phyloP scores from a whole-genome alignment of 2,888 invertebrate species.

The Creontiades dilutus region DNA sequence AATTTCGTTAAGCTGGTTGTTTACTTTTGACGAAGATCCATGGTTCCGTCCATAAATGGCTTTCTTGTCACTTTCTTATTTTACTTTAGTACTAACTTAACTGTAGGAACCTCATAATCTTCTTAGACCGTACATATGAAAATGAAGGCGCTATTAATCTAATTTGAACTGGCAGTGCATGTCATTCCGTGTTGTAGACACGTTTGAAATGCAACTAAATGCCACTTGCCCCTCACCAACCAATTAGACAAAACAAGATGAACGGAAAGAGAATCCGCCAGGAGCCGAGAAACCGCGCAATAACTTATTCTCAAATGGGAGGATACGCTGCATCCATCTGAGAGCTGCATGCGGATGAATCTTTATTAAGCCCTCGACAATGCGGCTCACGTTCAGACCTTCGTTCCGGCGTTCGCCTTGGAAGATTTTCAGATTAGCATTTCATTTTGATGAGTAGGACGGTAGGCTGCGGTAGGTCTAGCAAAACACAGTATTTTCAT shows the following conservation, averaged over 20 bases:
- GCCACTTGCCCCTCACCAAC: background rate
- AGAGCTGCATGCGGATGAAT: slow-evolving; percentile 44
- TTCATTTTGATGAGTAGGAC: slow-evolving; percentile 28
- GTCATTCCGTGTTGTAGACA: too few species aligned
- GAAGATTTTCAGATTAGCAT: slow-evolving; percentile 55
- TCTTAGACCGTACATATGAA: too few species aligned
- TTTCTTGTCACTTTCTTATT: too few species aligned
- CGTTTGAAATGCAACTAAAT: too few species aligned
- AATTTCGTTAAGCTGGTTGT: too few species aligned
- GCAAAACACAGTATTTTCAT: background rate
- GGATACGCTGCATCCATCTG: slow-evolving; percentile 41
- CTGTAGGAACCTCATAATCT: too few species aligned
- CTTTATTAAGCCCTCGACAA: slow-evolving; percentile 19
- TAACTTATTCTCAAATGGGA: slow-evolving; percentile 42
- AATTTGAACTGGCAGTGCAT: too few species aligned
- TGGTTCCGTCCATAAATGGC: too few species aligned
- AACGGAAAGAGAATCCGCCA: background rate
- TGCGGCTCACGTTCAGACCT: slow-evolving; percentile 59
- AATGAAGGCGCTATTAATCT: too few species aligned
- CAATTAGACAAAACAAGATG: slow-evolving; percentile 20
- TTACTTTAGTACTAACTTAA: too few species aligned
- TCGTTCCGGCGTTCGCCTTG: slow-evolving; percentile 45
- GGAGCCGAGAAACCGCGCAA: slow-evolving; percentile 45
- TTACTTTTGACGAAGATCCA: too few species aligned
- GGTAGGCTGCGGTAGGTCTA: slow-evolving; percentile 5